A percentile compares a stretch with the other conserved stretches of the same genome.
Evolutionary conservation across 2,888 invertebrate genomes (phyloP).

Genomic region (Drosophila monieri): DNA sequence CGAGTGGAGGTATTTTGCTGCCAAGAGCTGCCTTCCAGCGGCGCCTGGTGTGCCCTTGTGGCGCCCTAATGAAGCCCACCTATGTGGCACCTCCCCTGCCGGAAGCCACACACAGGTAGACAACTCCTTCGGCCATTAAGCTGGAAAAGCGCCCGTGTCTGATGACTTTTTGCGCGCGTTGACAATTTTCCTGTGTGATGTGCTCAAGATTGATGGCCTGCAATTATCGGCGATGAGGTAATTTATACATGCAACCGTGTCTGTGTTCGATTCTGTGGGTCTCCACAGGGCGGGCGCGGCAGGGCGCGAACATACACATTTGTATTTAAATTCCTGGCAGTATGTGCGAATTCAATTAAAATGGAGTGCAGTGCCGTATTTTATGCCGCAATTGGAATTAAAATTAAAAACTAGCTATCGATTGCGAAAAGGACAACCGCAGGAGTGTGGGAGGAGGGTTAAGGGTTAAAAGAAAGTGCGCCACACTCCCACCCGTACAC

Average conservation of each 20-base stretch:
- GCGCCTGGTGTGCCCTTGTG: constrained; percentile 12
- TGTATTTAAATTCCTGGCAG: constrained; percentile 1
- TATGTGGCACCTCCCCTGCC: constrained; percentile 19
- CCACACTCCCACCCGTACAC: constrained; percentile 5
- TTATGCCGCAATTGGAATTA: constrained; percentile 72
- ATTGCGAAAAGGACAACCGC: constrained; percentile 50
- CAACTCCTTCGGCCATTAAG: constrained; percentile 46
- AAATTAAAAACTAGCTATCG: constrained; percentile 78
- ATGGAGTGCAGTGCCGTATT: constrained; percentile 75
- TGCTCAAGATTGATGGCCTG: constrained; percentile 76
- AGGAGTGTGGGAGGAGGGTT: constrained; percentile 5
- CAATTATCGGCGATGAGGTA: constrained; percentile 76
- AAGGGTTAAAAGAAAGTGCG: constrained; percentile 46
- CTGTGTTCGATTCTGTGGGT: constrained; percentile 5
- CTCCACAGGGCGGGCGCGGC: constrained; percentile 49
- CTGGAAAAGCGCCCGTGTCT: constrained; percentile 55
- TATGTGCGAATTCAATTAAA: constrained; percentile 69
- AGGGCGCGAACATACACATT: constrained; percentile 48
- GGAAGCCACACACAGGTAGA: constrained; percentile 2
- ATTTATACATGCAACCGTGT: constrained; percentile 68
- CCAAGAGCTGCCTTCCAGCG: constrained; percentile 16
- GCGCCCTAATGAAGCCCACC: constrained; percentile 42
- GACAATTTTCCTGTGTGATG: constrained; percentile 76
- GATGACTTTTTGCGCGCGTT: constrained; percentile 71
- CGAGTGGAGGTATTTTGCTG: too few species aligned